Evolutionary conservation across 1,140 invertebrate genomes (phyloP).

Genomic region (Mercenaria mercenaria): DNA sequence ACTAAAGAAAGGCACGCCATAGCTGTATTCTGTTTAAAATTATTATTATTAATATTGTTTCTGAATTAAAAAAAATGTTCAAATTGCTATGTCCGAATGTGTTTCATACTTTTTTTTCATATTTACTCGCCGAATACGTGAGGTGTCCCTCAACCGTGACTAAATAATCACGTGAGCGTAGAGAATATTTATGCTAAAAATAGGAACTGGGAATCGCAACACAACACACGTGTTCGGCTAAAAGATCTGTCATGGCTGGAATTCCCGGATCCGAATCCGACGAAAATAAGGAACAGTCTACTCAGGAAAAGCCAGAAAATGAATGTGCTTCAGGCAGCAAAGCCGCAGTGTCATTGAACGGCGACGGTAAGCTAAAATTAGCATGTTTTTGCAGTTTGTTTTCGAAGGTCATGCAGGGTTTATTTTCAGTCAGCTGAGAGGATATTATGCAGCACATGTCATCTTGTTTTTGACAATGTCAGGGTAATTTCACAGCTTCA

Average conservation of each 20-base stretch:
- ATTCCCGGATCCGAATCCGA: constrained; percentile 52
- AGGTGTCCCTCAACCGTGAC: neutral
- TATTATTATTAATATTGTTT: neutral
- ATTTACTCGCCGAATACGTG: neutral
- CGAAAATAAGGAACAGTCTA: constrained; percentile 9
- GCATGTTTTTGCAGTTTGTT: neutral
- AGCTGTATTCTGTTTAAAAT: neutral
- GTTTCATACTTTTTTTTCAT: too few relatives aligned
- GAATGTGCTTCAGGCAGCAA: neutral
- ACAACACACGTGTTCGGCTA: constrained; percentile 52
- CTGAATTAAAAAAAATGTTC: too few relatives aligned
- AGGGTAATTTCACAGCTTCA: neutral
- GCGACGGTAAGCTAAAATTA: constrained; percentile 40
- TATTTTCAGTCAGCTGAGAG: constrained; percentile 38
- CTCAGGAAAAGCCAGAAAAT: constrained; percentile 5
- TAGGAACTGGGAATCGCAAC: constrained; percentile 50
- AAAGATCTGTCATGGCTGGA: constrained; percentile 57
- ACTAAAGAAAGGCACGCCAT: neutral
- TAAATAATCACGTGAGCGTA: constrained; percentile 3
- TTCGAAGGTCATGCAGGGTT: constrained; percentile 6
- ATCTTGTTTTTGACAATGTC: constrained; percentile 27
- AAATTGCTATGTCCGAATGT: too few relatives aligned
- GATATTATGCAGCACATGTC: neutral
- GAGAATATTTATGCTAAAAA: constrained; percentile 44
- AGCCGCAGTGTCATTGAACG: constrained; percentile 1